Evolutionary conservation across 2,797 vertebrate genomes (phyloP), one percentile per base, ranked within the genome.

Genomic region (Enteromius treurensis): DNA sequence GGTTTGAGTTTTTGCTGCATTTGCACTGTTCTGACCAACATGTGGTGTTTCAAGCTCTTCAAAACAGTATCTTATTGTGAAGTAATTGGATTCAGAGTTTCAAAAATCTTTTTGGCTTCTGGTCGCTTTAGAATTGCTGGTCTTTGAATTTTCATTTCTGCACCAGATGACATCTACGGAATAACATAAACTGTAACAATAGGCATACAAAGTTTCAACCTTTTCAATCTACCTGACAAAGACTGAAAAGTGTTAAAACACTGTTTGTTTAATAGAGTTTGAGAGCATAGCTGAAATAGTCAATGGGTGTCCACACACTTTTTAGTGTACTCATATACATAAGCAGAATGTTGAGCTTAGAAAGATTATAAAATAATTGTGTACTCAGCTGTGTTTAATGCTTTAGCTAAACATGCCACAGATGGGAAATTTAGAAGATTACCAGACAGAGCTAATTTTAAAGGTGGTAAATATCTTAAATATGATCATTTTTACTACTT

Each of bases 371-470:
- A 9, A 65, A 65, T 32, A 49, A 40, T 32, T 65, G 60, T 67
- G 71, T 67, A 14, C 29, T 82, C 60, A 65, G 80, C 71, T 76
- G 71, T 53, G 60, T 65, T 65, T 42, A 76, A 70, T 58, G 15
- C 49, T 42, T 68, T 1, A 70, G 67, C 15, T 45, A 81, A 80
- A 14, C 23, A 82, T 55, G 34, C 45, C 71, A 58, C 81, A 82
- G 73, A 82, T 76, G 60, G 62, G 34, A 55, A 21, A n/a, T 32
- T 76, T 68, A 68, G 23, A 76, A 42, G 34, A 82, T 76, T 68
- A 58, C n/a, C 53, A 26, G 19, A 51, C 29, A 4, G 23, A 42
- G 58, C 70, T 74, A 37, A 26, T 51, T 71, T 40, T 70, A 4
- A 62, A 69, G 4, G 8, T 11, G 34, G 49, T 19, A 70, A 75